A percentile compares a stretch with the other conserved stretches of the same genome.
These are phyloP conservation scores for Himalopsyche japonica DNA, from an alignment of 2,888 invertebrate genomes.

Conservation along the genomic window DNA sequence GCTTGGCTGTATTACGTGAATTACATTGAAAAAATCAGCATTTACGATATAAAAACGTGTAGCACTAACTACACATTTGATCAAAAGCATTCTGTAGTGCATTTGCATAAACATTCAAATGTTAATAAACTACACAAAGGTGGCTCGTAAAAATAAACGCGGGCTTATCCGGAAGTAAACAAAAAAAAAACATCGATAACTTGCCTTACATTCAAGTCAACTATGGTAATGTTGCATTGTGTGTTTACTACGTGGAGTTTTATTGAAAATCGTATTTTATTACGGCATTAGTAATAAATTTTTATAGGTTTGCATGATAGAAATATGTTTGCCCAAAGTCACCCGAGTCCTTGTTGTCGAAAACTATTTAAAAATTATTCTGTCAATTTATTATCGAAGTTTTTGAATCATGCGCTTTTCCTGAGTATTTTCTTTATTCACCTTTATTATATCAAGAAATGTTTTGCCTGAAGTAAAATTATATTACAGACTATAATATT, in stretches of 20 bases:
- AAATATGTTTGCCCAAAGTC: background rate
- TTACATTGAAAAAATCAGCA: background rate
- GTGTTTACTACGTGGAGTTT: background rate
- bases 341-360: background rate
- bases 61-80: background rate
- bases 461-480: no score
- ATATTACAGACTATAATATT: no score
- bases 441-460: no score
- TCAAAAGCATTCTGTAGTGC: background rate
- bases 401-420: no score
- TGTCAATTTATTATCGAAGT: no score
- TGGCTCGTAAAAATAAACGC: background rate
- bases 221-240: background rate
- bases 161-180: background rate
- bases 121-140: background rate
- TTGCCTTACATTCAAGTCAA: background rate
- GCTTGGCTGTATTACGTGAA: background rate
- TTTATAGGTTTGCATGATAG: background rate
- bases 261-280: background rate
- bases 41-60: background rate
- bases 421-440: no score
- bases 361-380: background rate
- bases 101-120: slow-evolving; percentile 1
- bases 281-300: background rate
- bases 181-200: background rate